Evolutionary conservation across 1,140 invertebrate genomes (phyloP).

Genomic region (Drosophila varians): DNA sequence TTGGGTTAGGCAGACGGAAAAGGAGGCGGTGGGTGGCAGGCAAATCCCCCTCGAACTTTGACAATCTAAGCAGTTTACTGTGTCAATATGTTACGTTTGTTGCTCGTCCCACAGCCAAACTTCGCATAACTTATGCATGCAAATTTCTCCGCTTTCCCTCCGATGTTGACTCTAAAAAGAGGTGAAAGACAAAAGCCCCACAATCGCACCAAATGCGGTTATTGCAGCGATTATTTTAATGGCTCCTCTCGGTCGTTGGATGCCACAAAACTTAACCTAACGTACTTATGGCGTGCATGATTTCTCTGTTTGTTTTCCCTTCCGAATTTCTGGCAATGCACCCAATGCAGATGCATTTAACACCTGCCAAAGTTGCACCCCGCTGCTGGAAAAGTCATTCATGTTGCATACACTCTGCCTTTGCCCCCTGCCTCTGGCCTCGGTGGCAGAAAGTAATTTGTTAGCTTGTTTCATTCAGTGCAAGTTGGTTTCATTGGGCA

Average conservation of each 20-base stretch:
- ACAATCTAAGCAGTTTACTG: conserved; percentile 80
- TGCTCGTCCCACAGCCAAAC: conserved; percentile 54
- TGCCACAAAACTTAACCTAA: conserved; percentile 43
- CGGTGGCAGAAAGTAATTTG: conserved; percentile 33
- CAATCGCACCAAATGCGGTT: conserved; percentile 74
- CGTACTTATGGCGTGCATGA: conserved; percentile 36
- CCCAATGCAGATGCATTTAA: conserved; percentile 54
- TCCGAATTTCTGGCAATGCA: conserved; percentile 1
- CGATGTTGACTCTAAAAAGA: conserved; percentile 62
- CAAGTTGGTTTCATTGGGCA: conserved; percentile 37
- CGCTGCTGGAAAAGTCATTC: conserved; percentile 22
- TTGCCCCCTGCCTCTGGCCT: background rate
- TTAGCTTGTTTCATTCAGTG: conserved; percentile 33
- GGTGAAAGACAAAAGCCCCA: conserved; percentile 64
- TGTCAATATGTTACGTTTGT: conserved; percentile 76
- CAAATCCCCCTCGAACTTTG: conserved; percentile 66
- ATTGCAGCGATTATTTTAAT: conserved; percentile 81
- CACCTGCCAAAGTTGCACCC: conserved; percentile 44
- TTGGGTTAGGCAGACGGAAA: background rate
- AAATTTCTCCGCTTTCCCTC: conserved; percentile 51
- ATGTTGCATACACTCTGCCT: conserved; percentile 8
- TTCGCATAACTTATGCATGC: conserved; percentile 77
- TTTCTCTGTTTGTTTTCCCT: conserved; percentile 14
- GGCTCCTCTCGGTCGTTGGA: conserved; percentile 62
- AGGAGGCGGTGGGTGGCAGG: background rate